A percentile compares a stretch with the other conserved stretches of the same genome.
These are phyloP conservation scores for Tipula confusa DNA, from an alignment of 2,888 invertebrate species.

Conservation along the genomic window DNA sequence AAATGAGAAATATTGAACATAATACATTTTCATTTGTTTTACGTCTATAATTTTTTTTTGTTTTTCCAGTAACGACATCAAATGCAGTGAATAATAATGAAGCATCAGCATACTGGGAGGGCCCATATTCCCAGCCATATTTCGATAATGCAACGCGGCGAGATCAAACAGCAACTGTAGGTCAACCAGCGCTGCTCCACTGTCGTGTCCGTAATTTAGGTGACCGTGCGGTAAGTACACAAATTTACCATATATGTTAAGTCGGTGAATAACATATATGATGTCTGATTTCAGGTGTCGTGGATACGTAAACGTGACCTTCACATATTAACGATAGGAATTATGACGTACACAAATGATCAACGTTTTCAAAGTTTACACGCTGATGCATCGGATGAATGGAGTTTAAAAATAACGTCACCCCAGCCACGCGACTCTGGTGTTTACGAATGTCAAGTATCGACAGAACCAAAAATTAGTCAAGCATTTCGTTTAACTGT, in stretches of 20 bases:
- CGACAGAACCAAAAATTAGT: slow-evolving; percentile 74
- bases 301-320: slow-evolving; percentile 82
- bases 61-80: not conserved
- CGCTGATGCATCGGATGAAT: slow-evolving; percentile 67
- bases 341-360: slow-evolving; percentile 69
- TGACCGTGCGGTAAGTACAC: slow-evolving; percentile 74
- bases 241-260: too few relatives aligned
- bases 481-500: slow-evolving; percentile 66
- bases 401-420: slow-evolving; percentile 66
- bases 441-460: slow-evolving; percentile 71
- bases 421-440: slow-evolving; percentile 66
- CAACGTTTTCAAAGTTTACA: slow-evolving; percentile 67
- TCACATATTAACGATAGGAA: slow-evolving; percentile 69
- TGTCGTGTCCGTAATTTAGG: slow-evolving; percentile 83
- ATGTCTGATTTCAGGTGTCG: slow-evolving; percentile 60
- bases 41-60: not conserved
- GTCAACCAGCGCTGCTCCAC: slow-evolving; percentile 79
- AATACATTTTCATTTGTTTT: not conserved
- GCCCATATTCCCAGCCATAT: slow-evolving; percentile 77
- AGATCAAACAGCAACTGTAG: slow-evolving; percentile 81
- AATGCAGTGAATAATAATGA: slow-evolving; percentile 29
- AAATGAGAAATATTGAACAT: not conserved
- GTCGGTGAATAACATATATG: not conserved
- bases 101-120: slow-evolving; percentile 45
- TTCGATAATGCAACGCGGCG: slow-evolving; percentile 82